phyloP scores from a whole-genome alignment of 1,140 invertebrate species.

The Choristoneura fumiferana region DNA sequence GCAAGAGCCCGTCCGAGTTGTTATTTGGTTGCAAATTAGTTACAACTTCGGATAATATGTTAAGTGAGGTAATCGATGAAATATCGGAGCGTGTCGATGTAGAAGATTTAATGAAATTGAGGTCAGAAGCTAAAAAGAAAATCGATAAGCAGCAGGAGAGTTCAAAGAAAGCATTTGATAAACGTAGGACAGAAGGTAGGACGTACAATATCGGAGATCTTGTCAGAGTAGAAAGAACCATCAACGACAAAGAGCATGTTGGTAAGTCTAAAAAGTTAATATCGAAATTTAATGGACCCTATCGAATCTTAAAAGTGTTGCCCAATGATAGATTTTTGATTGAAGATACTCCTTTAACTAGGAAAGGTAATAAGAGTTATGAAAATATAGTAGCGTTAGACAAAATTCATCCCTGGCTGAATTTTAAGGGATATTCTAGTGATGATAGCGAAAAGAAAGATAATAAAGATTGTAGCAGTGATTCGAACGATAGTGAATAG shows the following conservation, averaged over 20 bases:
- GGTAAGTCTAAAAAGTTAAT: constrained; percentile 13
- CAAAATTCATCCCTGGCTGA: constrained; percentile 10
- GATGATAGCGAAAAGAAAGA: background rate
- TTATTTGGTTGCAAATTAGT: constrained; percentile 36
- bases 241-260: constrained; percentile 3
- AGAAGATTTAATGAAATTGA: constrained; percentile 20
- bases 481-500: too few species aligned
- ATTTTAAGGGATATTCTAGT: background rate
- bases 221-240: constrained; percentile 30
- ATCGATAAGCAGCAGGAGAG: constrained; percentile 20
- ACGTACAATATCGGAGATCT: constrained; percentile 22
- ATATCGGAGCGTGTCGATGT: background rate
- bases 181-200: constrained; percentile 24
- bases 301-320: constrained; percentile 6
- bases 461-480: too few species aligned
- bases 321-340: constrained; percentile 15
- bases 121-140: constrained; percentile 11
- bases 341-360: constrained; percentile 6
- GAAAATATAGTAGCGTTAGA: constrained; percentile 3
- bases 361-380: background rate
- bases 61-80: constrained; percentile 24
- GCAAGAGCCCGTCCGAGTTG: constrained; percentile 35
- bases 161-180: constrained; percentile 24
- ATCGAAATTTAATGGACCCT: constrained; percentile 8
- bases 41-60: constrained; percentile 21